phyloP scores from a whole-genome alignment of 2,113 vertebrate genomes.

The Mobula birostris region DNA sequence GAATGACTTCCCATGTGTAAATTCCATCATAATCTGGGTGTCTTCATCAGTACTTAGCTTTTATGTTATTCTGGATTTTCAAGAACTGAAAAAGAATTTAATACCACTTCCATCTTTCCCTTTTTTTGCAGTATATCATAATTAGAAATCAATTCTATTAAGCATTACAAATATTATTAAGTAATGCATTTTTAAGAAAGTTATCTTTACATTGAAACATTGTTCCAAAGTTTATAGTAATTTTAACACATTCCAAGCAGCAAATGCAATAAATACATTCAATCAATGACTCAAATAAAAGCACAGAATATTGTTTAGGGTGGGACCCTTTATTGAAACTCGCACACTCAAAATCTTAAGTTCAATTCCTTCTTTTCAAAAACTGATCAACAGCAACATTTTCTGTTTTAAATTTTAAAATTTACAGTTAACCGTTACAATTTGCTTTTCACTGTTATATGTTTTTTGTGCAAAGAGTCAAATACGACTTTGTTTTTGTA shows the following conservation, averaged over 20 bases:
- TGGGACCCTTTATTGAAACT: not conserved
- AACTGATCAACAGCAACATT: not conserved
- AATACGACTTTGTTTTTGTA: not conserved
- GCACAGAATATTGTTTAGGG: not conserved
- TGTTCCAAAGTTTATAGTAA: not conserved
- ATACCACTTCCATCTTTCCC: not conserved
- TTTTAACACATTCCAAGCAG: not conserved
- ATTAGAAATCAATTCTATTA: not conserved
- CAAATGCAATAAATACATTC: not conserved
- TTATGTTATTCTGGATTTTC: not conserved
- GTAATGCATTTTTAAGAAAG: not conserved
- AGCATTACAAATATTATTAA: not conserved
- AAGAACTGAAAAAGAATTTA: not conserved
- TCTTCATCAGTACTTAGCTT: not conserved
- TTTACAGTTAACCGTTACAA: not conserved
- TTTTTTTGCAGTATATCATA: not conserved
- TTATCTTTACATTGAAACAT: not conserved
- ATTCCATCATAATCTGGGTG: not conserved
- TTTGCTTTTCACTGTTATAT: not conserved
- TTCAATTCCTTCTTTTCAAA: conserved; percentile 1
- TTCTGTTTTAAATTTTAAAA: not conserved
- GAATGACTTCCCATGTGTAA: not conserved
- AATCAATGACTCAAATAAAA: conserved; percentile 1
- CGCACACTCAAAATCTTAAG: not conserved
- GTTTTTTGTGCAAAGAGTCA: too few relatives aligned